These are phyloP conservation scores for Rutpela maculata DNA, from an alignment of 2,888 invertebrate genomes.

Conservation along the genomic window DNA sequence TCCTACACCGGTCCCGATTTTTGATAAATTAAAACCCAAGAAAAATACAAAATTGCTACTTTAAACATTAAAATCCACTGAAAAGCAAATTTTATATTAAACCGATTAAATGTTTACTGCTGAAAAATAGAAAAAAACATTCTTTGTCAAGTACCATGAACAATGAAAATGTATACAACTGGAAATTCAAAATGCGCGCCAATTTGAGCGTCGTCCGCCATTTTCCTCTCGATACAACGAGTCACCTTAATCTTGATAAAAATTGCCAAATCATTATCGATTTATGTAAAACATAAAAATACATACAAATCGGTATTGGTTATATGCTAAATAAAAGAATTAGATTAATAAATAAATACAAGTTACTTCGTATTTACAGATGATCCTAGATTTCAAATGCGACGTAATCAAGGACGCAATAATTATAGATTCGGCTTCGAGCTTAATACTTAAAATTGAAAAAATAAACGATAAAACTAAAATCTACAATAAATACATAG, in stretches of 20 bases:
- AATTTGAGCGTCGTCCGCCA: conserved; percentile 62
- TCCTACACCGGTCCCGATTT: conserved; percentile 71
- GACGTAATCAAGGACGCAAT: conserved; percentile 31
- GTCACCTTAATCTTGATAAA: conserved; percentile 55
- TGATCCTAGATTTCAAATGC: conserved; percentile 61
- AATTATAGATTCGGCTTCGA: conserved; percentile 33
- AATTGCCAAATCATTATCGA: conserved; percentile 51
- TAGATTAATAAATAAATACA: conserved; percentile 51
- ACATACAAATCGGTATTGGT: conserved; percentile 60
- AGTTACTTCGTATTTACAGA: conserved; percentile 58
- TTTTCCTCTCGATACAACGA: conserved; percentile 58
- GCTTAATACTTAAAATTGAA: conserved; percentile 14
- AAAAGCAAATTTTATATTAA: conserved; percentile 58
- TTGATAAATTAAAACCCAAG: conserved; percentile 51
- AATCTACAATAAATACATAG: neutral
- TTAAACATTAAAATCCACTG: conserved; percentile 49
- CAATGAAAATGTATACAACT: conserved; percentile 41
- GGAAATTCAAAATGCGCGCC: conserved; percentile 66
- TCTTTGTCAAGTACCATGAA: conserved; percentile 44
- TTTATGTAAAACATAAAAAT: conserved; percentile 59
- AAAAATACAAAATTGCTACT: conserved; percentile 44
- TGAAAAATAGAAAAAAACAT: conserved; percentile 56
- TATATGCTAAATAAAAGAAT: conserved; percentile 60
- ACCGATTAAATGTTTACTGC: conserved; percentile 46
- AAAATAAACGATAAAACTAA: conserved; percentile 20